phyloP scores from a whole-genome alignment of 2,797 vertebrate species.

The Rhadinocentrus ornatus region DNA sequence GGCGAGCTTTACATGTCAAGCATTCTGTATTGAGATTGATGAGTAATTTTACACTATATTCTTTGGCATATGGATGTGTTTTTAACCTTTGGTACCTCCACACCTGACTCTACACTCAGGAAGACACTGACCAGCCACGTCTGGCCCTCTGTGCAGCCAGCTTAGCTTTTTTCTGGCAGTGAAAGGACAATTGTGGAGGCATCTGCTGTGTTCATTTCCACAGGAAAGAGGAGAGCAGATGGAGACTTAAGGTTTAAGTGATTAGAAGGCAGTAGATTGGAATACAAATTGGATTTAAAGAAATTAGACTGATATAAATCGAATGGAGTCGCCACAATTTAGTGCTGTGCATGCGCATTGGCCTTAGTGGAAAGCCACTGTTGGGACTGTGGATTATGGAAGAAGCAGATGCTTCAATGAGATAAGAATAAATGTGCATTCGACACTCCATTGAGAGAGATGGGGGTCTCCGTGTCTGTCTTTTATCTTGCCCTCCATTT shows the following conservation, averaged over 20 bases:
- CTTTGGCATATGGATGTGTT: constrained; percentile 39
- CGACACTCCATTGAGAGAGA: constrained; percentile 88
- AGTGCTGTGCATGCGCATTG: constrained; percentile 78
- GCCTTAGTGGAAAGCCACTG: constrained; percentile 71
- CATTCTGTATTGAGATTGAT: constrained; percentile 41
- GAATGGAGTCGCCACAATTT: constrained; percentile 93
- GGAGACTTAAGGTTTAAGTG: constrained; percentile 97
- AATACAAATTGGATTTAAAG: constrained; percentile 99
- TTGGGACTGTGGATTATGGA: constrained; percentile 89
- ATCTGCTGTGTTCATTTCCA: constrained; percentile 91
- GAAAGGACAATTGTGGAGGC: constrained; percentile 91
- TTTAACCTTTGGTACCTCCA: constrained; percentile 55
- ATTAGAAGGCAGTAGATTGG: constrained; percentile 98
- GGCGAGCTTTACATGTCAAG: constrained; percentile 2
- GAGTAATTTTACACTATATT: constrained; percentile 32
- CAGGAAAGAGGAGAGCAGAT: constrained; percentile 91
- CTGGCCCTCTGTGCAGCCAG: constrained; percentile 32
- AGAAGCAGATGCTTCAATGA: constrained; percentile 95
- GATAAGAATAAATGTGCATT: constrained; percentile 95
- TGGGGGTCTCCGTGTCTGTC: constrained; percentile 84
- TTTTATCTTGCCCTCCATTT: constrained; percentile 94
- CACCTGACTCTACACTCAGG: constrained; percentile 77
- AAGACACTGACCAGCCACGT: constrained; percentile 59
- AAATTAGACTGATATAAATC: constrained; percentile 99
- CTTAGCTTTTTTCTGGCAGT: constrained; percentile 81